Evolutionary conservation across 2,113 vertebrate genomes (phyloP).

Genomic region (Emydura subglobosa): DNA sequence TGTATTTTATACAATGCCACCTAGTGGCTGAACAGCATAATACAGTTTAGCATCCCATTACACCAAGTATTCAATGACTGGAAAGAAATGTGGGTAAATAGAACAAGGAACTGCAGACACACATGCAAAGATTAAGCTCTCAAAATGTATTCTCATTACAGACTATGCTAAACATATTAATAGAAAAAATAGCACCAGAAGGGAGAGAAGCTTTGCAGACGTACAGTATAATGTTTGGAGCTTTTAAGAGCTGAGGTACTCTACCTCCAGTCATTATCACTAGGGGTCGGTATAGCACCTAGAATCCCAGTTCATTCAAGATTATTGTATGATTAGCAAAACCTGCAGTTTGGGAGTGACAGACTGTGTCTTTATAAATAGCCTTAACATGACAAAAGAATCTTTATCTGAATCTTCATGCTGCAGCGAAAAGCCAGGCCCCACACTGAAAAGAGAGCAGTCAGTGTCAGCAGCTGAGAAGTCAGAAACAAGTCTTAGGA

Average conservation of each 20-base stretch:
- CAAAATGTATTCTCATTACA: neutral
- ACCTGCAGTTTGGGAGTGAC: neutral
- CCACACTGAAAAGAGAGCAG: neutral
- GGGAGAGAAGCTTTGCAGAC: fast-evolving
- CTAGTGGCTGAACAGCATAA: neutral
- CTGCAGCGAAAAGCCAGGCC: neutral
- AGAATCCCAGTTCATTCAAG: neutral
- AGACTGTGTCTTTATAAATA: neutral
- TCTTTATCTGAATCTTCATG: neutral
- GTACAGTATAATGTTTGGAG: fast-evolving
- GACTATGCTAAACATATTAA: neutral
- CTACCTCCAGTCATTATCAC: conserved; percentile 9
- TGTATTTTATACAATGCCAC: neutral
- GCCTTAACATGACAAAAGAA: neutral
- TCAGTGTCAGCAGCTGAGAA: neutral
- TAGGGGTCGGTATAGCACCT: conserved; percentile 66
- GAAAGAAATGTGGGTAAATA: neutral
- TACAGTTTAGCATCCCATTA: neutral
- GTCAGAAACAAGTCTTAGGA: neutral
- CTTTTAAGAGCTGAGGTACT: neutral
- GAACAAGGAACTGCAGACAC: neutral
- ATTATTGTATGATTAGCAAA: neutral
- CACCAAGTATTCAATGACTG: neutral
- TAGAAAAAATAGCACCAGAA: neutral
- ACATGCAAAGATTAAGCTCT: neutral